Evolutionary conservation across 2,888 invertebrate genomes (phyloP).

Genomic region (Cyaniris semiargus): DNA sequence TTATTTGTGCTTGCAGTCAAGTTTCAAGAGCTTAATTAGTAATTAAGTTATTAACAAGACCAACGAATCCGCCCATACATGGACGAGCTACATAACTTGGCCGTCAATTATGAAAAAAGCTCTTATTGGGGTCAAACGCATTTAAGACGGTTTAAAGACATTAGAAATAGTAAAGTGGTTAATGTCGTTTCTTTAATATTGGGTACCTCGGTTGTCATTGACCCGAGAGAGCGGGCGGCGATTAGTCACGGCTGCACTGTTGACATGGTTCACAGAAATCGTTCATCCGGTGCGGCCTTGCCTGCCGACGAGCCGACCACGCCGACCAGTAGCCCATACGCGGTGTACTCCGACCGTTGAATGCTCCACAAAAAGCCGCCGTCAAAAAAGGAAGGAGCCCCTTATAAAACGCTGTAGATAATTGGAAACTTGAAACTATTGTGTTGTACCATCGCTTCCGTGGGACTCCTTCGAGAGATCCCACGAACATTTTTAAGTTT

Average conservation of each 20-base stretch:
- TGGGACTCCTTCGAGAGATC: conserved; percentile 29
- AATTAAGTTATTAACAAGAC: neutral
- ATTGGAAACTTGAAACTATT: conserved; percentile 32
- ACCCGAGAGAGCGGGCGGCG: conserved; percentile 56
- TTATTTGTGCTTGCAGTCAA: neutral
- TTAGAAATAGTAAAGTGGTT: conserved; percentile 1
- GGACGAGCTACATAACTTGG: neutral
- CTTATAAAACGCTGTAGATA: conserved; percentile 28
- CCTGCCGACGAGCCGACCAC: conserved; percentile 45
- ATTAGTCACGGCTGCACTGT: conserved; percentile 64
- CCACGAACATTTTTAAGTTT: neutral
- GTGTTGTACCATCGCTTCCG: conserved; percentile 23
- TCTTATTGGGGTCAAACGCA: neutral
- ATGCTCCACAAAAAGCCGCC: conserved; percentile 21
- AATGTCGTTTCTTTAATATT: conserved; percentile 28
- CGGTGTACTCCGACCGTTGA: conserved; percentile 22
- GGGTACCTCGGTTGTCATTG: conserved; percentile 47
- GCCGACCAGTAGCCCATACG: conserved; percentile 24
- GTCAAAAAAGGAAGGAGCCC: conserved; percentile 31
- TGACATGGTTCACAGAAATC: conserved; percentile 71
- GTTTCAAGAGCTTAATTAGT: neutral
- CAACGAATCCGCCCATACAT: neutral
- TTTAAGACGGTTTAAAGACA: neutral
- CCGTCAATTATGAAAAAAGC: neutral
- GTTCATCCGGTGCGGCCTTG: conserved; percentile 71